Conservation (phyloP, 2,888 invertebrate species). For the Eupithecia subumbrata region DNA sequence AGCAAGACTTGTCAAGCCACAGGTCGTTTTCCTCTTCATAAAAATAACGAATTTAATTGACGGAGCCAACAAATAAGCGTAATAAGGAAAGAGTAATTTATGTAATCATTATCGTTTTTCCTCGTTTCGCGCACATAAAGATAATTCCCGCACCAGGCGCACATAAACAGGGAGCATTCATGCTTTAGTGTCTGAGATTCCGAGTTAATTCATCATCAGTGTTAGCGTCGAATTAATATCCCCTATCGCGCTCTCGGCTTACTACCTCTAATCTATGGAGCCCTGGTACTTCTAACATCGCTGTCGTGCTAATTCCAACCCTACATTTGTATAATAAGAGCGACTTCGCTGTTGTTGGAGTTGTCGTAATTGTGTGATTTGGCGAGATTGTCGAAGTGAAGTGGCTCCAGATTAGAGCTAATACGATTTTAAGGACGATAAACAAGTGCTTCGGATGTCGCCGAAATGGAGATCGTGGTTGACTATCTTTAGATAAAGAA, state of each 20-base stretch:
- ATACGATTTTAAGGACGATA: constrained; percentile 37
- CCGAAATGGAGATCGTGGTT: constrained; percentile 24
- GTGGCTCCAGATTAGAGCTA: constrained; percentile 35
- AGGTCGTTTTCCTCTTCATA: background rate
- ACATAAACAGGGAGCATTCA: constrained; percentile 25
- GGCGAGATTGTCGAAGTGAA: constrained; percentile 48
- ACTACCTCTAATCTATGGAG: constrained; percentile 41
- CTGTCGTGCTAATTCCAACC: constrained; percentile 28
- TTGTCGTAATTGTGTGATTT: constrained; percentile 52
- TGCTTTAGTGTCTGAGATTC: constrained; percentile 28
- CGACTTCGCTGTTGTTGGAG: constrained; percentile 46
- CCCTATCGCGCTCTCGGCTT: constrained; percentile 40
- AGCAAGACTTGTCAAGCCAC: background rate
- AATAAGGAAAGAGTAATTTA: constrained; percentile 9
- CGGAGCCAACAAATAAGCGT: constrained; percentile 7
- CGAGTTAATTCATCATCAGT: constrained; percentile 40
- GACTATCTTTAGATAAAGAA: constrained; percentile 12
- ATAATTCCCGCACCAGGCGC: constrained; percentile 11
- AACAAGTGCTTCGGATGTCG: constrained; percentile 36
- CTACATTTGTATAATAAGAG: constrained; percentile 30
- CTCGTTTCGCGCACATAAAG: constrained; percentile 12
- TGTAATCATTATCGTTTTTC: constrained; percentile 18
- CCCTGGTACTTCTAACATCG: constrained; percentile 28
- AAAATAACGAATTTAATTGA: constrained; percentile 5
- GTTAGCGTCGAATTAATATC: constrained; percentile 42